Conservation (phyloP, 2,888 invertebrate species). For the Acrobeloides nanus region DNA sequence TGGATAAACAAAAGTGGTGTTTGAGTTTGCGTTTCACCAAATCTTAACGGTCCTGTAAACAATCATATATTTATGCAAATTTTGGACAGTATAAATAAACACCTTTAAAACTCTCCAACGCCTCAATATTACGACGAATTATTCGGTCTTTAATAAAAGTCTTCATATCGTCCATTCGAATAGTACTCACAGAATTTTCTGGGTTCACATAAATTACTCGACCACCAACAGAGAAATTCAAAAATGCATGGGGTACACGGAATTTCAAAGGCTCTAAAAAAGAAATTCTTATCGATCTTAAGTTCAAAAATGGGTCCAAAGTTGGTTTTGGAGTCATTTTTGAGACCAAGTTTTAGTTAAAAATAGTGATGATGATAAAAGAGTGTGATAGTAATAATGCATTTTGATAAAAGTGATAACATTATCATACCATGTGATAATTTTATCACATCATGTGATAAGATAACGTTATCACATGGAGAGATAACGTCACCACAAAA, state of each 20-base stretch:
- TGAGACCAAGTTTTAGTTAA: no score
- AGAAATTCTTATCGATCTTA: not conserved
- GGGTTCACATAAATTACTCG: constrained; percentile 23
- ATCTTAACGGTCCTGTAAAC: constrained; percentile 16
- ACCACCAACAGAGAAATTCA: constrained; percentile 21
- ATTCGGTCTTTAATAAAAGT: constrained; percentile 14
- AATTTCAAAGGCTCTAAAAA: constrained; percentile 24
- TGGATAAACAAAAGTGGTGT: constrained; percentile 36
- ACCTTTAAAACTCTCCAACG: constrained; percentile 26
- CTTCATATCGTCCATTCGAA: constrained; percentile 23
- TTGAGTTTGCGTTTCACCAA: constrained; percentile 22
- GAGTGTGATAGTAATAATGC: no score
- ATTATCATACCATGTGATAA: no score
- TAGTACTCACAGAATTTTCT: constrained; percentile 11
- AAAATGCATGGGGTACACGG: constrained; percentile 19
- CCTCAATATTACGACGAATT: constrained; percentile 17
- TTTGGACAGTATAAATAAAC: not conserved
- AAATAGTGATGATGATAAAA: no score
- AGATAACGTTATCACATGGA: no score
- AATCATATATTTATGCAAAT: not conserved
- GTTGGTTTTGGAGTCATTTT: no score
- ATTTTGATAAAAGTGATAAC: no score
- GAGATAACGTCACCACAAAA: no score
- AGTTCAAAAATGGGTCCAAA: no score
- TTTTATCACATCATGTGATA: no score